Percentiles rank a stretch among this genome's conserved stretches.
Conservation (phyloP, 2,888 invertebrate genomes). For the Apamea crenata region DNA sequence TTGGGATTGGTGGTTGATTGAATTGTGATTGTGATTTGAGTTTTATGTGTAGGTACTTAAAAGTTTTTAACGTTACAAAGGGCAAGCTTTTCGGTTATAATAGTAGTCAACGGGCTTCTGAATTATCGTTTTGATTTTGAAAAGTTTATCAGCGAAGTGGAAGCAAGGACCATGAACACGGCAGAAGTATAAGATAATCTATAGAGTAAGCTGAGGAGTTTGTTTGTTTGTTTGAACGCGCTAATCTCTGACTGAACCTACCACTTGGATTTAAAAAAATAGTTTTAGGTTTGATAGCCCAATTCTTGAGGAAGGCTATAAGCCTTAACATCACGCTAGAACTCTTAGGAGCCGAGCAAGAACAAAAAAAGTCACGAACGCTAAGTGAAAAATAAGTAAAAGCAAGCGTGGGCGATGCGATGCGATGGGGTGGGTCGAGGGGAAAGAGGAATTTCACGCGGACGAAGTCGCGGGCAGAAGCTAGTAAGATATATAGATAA, state of each 20-base stretch:
- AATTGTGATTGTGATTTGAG: conserved; percentile 27
- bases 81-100: neutral
- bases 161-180: neutral
- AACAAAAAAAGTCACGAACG: too few relatives aligned
- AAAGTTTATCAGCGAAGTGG: neutral
- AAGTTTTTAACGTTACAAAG: neutral
- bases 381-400: too few relatives aligned
- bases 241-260: neutral
- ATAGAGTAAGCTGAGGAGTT: too few relatives aligned
- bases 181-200: neutral
- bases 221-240: too few relatives aligned
- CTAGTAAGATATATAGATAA: neutral
- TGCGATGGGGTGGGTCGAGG: too few relatives aligned
- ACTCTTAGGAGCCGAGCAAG: too few relatives aligned
- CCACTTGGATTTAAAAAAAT: neutral
- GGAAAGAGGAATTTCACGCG: too few relatives aligned
- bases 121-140: neutral
- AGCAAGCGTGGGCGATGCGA: too few relatives aligned
- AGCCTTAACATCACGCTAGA: too few relatives aligned
- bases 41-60: conserved; percentile 14
- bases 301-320: too few relatives aligned
- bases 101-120: neutral
- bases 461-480: too few relatives aligned
- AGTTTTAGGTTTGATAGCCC: neutral
- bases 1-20: conserved; percentile 34